These are phyloP conservation scores for Galeopsomyia nigrocyanea DNA, from an alignment of 2,888 invertebrate genomes.

Conservation along the genomic window DNA sequence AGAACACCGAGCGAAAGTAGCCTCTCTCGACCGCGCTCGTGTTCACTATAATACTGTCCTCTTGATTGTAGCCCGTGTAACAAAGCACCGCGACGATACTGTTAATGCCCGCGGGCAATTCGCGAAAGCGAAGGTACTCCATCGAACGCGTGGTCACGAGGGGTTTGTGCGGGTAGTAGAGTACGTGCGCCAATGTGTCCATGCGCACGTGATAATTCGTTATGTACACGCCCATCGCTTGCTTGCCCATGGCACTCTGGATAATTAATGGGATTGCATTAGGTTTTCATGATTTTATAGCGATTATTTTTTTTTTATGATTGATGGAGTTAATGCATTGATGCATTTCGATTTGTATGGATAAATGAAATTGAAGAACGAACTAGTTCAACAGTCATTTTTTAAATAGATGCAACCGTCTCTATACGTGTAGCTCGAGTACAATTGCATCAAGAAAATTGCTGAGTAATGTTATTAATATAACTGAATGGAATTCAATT, in stretches of 20 bases:
- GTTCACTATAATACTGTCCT: conserved; percentile 99
- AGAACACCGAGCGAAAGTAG: conserved; percentile 96
- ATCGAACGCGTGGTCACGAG: conserved; percentile 98
- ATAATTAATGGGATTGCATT: not conserved
- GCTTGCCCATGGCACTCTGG: conserved; percentile 99
- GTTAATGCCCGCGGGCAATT: conserved; percentile 95
- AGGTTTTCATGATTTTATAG: not conserved
- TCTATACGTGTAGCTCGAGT: too few relatives aligned
- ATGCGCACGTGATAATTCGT: conserved; percentile 99
- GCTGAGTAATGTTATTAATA: too few relatives aligned
- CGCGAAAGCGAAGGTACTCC: conserved; percentile 97
- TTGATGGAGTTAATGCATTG: too few relatives aligned
- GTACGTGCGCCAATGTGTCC: conserved; percentile 98
- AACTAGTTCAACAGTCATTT: not conserved
- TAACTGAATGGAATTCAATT: too few relatives aligned
- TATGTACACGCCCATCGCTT: conserved; percentile 99
- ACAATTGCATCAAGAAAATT: too few relatives aligned
- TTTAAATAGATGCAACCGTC: too few relatives aligned
- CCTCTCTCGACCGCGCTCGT: conserved; percentile 98
- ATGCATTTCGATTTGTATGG: not conserved
- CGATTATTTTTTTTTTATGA: not conserved
- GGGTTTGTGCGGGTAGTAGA: conserved; percentile 99
- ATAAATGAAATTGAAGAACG: conserved; percentile 49
- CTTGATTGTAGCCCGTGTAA: conserved; percentile 99
- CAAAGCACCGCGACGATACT: conserved; percentile 99